Evolutionary conservation across 2,113 vertebrate species (phyloP).

Genomic region (Isurus oxyrinchus): DNA sequence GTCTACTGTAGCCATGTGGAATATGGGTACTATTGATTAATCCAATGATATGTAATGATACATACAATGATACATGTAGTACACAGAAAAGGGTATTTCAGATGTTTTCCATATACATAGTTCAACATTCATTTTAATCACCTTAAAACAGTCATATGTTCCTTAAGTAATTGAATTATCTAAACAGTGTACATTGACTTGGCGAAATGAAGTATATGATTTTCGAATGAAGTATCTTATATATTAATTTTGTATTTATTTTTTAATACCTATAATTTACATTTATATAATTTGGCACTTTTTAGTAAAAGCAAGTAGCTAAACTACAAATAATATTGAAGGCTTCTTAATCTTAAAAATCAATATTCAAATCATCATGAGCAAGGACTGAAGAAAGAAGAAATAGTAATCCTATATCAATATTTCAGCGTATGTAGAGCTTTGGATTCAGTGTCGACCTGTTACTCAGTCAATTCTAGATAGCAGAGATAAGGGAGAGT

Average conservation of each 20-base stretch:
- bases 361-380: not conserved
- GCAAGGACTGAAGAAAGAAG: not conserved
- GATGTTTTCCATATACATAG: not conserved
- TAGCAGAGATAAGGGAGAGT: not conserved
- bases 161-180: not conserved
- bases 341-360: not conserved
- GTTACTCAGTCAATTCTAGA: not conserved
- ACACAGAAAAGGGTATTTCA: not conserved
- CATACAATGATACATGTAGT: not conserved
- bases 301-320: not conserved
- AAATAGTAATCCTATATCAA: not conserved
- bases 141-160: not conserved
- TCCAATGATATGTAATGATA: not conserved
- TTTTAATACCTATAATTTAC: not conserved
- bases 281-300: not conserved
- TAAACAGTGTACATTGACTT: too few species aligned
- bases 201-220: too few species aligned
- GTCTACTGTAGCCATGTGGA: not conserved
- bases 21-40: not conserved
- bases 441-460: not conserved
- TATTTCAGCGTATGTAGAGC: not conserved
- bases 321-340: not conserved
- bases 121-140: not conserved
- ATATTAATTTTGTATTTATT: too few species aligned
- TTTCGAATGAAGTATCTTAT: too few species aligned